Percentiles rank a stretch among this genome's conserved stretches.
These are phyloP conservation scores for Troides helena DNA, from an alignment of 2,888 invertebrate genomes.

Conservation along the genomic window DNA sequence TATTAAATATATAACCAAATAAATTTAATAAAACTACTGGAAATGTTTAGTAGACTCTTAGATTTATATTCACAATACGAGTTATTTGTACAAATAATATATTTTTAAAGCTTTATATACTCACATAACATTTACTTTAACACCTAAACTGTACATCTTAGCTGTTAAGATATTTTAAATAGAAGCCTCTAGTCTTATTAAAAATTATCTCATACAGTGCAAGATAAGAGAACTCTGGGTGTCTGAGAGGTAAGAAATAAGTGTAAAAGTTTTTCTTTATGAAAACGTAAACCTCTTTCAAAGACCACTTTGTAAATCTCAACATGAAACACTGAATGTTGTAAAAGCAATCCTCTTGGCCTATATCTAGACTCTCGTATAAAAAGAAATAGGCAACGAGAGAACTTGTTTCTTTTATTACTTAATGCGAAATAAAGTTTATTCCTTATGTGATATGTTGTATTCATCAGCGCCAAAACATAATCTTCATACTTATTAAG, in stretches of 20 bases:
- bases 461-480: background rate
- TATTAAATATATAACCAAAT: too few species aligned
- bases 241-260: background rate
- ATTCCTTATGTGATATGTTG: background rate
- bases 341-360: slow-evolving; percentile 8
- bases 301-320: slow-evolving; percentile 8
- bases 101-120: too few species aligned
- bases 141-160: too few species aligned
- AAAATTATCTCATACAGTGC: background rate
- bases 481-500: background rate
- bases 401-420: slow-evolving; percentile 6
- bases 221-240: background rate
- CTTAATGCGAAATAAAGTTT: background rate
- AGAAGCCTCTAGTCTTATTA: background rate
- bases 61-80: too few species aligned
- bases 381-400: slow-evolving; percentile 2
- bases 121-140: too few species aligned
- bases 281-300: background rate
- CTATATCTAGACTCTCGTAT: slow-evolving; percentile 3
- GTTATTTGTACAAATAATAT: too few species aligned
- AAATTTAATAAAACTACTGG: too few species aligned
- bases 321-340: slow-evolving; percentile 5
- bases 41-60: too few species aligned
- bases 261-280: background rate
- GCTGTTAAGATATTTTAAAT: too few species aligned